Evolutionary conservation across 2,113 vertebrate species (phyloP).

Genomic region (Peromyscus polionotus): DNA sequence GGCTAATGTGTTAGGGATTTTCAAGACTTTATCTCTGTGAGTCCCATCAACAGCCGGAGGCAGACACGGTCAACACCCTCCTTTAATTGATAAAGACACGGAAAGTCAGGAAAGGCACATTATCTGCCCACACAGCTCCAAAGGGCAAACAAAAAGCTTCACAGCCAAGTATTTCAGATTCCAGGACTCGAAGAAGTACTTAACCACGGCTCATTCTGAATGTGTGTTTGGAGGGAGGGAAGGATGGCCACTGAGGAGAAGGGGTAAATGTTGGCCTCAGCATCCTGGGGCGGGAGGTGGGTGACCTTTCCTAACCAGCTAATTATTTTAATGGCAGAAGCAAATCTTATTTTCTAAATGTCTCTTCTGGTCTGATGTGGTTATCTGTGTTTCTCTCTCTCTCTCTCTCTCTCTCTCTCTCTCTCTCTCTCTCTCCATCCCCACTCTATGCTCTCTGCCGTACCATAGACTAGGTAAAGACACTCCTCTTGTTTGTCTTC

Average conservation of each 20-base stretch:
- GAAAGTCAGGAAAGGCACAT: background rate
- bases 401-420: background rate
- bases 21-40: background rate
- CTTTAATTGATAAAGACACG: background rate
- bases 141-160: background rate
- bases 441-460: background rate
- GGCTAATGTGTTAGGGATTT: background rate
- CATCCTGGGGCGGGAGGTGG: background rate
- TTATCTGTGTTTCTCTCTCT: background rate
- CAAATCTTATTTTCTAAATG: background rate
- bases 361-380: background rate
- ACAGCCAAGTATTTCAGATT: background rate
- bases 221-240: background rate
- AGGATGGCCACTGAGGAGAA: background rate
- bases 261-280: background rate
- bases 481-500: background rate
- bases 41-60: too few species aligned
- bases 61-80: background rate
- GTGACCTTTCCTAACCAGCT: background rate
- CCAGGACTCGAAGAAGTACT: background rate
- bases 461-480: too few species aligned
- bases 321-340: conserved; percentile 27
- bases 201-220: too few species aligned
- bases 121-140: background rate
- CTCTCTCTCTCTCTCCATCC: background rate